Percentiles rank a stretch among this genome's conserved stretches.
Conservation (phyloP, 2,113 vertebrate genomes). For the Parotia lawesii region DNA sequence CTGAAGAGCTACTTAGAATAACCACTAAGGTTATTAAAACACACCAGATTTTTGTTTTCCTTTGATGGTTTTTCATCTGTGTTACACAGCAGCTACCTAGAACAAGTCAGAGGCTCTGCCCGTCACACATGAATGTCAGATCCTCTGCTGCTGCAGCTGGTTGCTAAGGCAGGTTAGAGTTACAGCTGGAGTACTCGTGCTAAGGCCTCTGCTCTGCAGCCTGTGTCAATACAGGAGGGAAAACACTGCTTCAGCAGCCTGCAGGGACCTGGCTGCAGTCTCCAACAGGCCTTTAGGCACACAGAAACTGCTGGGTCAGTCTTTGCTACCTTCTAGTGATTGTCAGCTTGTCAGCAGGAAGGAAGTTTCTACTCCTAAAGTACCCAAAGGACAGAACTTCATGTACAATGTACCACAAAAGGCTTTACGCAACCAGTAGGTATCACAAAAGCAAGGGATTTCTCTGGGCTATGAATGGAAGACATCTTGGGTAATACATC, state of each 20-base stretch:
- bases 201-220: background rate
- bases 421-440: background rate
- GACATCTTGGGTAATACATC: background rate
- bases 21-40: background rate
- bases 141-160: background rate
- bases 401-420: background rate
- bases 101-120: background rate
- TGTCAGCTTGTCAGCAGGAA: background rate
- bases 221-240: background rate
- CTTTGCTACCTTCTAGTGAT: background rate
- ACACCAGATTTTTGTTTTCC: background rate
- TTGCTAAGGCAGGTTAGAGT: background rate
- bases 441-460: background rate
- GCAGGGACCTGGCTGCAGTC: background rate
- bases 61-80: background rate
- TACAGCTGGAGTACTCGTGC: background rate
- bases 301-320: background rate
- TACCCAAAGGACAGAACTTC: background rate
- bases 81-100: background rate
- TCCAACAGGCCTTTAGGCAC: background rate
- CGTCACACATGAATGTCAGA: background rate
- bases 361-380: background rate
- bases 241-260: background rate
- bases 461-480: background rate
- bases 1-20: background rate